phyloP scores from a whole-genome alignment of 2,797 vertebrate genomes.

The Ctenopoma kingsleyae region DNA sequence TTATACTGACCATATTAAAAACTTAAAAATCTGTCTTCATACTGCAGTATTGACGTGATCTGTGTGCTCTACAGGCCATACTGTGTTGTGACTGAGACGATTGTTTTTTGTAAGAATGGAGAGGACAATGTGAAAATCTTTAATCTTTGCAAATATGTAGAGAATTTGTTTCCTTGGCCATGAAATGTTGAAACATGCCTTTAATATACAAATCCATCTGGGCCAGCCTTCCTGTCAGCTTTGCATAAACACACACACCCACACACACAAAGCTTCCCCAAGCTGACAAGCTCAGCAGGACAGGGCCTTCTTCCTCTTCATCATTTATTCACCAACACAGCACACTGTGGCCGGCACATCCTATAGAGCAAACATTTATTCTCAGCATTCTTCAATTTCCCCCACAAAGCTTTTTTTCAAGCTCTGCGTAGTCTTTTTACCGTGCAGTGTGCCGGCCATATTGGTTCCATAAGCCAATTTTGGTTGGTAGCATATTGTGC shows the following conservation, averaged over 20 bases:
- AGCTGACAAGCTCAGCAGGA: conserved; percentile 82
- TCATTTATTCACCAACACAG: conserved; percentile 88
- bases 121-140: conserved; percentile 1
- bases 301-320: conserved; percentile 80
- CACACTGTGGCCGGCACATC: conserved; percentile 76
- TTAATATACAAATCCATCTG: conserved; percentile 45
- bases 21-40: not conserved
- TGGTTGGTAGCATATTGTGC: conserved; percentile 52
- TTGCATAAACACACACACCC: conserved; percentile 38
- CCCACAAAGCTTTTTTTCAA: conserved; percentile 82
- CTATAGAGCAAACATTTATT: conserved; percentile 82
- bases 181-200: conserved; percentile 57
- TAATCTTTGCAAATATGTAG: conserved; percentile 9
- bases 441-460: conserved; percentile 44
- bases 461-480: conserved; percentile 62
- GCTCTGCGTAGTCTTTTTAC: conserved; percentile 55
- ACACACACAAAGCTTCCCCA: conserved; percentile 59
- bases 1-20: not conserved
- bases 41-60: not conserved
- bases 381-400: conserved; percentile 83
- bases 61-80: not conserved
- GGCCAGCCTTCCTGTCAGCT: conserved; percentile 54
- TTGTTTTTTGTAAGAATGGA: not conserved
- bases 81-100: not conserved
- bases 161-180: conserved; percentile 6